A percentile compares a stretch with the other conserved stretches of the same genome.
These are phyloP conservation scores for Orchesella cincta DNA, from an alignment of 1,140 invertebrate species.

Conservation along the genomic window DNA sequence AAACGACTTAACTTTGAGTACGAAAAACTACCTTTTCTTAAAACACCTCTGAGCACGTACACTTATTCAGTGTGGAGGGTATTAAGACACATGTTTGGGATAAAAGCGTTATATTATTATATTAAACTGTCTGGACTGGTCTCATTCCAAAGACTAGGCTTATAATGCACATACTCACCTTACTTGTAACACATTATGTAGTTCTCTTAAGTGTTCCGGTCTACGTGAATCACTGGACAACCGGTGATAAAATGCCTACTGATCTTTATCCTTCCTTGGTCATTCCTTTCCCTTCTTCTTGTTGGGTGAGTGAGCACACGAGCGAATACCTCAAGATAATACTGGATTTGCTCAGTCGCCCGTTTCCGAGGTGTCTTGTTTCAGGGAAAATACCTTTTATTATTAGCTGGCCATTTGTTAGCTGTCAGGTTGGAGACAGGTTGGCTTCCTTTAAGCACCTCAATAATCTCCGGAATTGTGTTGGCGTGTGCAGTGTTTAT, in stretches of 20 bases:
- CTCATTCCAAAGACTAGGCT: too few relatives aligned
- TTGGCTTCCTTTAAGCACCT: slow-evolving; percentile 20
- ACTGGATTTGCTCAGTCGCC: neutral
- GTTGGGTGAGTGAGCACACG: neutral
- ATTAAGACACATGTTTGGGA: neutral
- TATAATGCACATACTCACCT: too few relatives aligned
- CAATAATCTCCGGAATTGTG: slow-evolving; percentile 14
- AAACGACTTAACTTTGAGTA: neutral
- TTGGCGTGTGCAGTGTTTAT: neutral
- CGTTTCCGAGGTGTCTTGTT: neutral
- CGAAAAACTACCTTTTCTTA: neutral
- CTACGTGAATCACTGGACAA: slow-evolving; percentile 12
- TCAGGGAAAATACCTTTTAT: slow-evolving; percentile 13
- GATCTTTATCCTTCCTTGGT: slow-evolving; percentile 9
- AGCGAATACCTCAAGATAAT: slow-evolving; percentile 1
- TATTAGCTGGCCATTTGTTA: slow-evolving; percentile 16
- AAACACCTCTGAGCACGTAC: neutral
- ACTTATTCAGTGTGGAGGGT: neutral
- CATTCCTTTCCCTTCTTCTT: neutral
- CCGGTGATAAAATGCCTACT: slow-evolving; percentile 16
- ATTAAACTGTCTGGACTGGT: too few relatives aligned
- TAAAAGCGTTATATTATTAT: too few relatives aligned
- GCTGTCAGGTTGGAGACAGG: slow-evolving; percentile 8
- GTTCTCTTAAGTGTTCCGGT: slow-evolving; percentile 9
- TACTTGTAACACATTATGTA: too few relatives aligned